Percentiles rank a stretch among this genome's conserved stretches.
Conservation (phyloP, 2,888 invertebrate species). For the Anthrax anthrax region DNA sequence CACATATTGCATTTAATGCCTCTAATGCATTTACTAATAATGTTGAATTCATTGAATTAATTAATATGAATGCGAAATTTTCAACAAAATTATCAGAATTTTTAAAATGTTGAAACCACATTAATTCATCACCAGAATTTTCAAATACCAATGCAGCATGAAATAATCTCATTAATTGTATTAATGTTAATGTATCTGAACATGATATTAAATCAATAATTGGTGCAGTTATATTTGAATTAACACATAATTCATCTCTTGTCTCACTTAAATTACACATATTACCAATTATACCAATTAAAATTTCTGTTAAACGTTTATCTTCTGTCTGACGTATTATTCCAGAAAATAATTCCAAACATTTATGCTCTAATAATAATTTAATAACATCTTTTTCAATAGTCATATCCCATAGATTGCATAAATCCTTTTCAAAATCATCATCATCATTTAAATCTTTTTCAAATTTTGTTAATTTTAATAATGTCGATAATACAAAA, state of each 20-base stretch:
- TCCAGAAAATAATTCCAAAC: conserved; percentile 38
- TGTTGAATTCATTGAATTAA: conserved; percentile 54
- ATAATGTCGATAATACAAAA: conserved; percentile 52
- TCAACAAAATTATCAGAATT: conserved; percentile 38
- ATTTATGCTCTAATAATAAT: conserved; percentile 51
- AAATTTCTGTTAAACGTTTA: conserved; percentile 58
- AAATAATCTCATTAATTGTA: conserved; percentile 57
- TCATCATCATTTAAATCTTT: conserved; percentile 39
- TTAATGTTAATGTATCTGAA: conserved; percentile 55
- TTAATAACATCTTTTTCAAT: conserved; percentile 59
- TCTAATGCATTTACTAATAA: conserved; percentile 44
- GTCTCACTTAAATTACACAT: conserved; percentile 56
- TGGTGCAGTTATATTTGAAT: conserved; percentile 41
- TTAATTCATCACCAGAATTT: conserved; percentile 31
- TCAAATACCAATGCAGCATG: conserved; percentile 40
- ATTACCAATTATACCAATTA: conserved; percentile 72
- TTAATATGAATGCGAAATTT: conserved; percentile 53
- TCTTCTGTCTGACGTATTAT: conserved; percentile 47
- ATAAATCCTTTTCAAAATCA: conserved; percentile 56
- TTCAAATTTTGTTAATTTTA: conserved; percentile 45
- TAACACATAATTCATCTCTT: conserved; percentile 40
- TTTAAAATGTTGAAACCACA: conserved; percentile 38
- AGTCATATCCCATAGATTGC: conserved; percentile 76
- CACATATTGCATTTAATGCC: conserved; percentile 42
- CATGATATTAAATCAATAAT: conserved; percentile 43